Evolutionary conservation across 1,140 invertebrate species (phyloP).

Genomic region (Dysdera silvatica): DNA sequence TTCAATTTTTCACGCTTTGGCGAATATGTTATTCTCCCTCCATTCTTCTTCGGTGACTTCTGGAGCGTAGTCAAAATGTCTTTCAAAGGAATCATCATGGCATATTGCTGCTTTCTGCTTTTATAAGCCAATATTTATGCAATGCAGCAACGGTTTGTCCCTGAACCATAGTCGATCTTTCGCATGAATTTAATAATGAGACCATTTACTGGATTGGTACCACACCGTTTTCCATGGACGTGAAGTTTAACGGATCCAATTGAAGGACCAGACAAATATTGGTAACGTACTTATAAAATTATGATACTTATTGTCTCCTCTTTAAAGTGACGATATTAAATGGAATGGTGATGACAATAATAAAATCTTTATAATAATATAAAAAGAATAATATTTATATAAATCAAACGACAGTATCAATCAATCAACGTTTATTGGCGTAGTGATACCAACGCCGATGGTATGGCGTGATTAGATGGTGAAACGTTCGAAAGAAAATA

Average conservation of each 20-base stretch:
- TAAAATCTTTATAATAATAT: no score
- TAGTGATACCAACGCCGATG: no score
- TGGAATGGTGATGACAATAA: no score
- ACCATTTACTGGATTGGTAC: slow-evolving; percentile 28
- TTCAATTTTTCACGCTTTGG: no score
- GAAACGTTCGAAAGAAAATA: no score
- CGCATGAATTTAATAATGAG: slow-evolving; percentile 15
- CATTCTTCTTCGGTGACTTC: no score
- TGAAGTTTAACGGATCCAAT: slow-evolving; percentile 14
- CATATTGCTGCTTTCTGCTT: neutral
- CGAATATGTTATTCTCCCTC: no score
- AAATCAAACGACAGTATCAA: no score
- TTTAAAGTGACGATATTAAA: neutral
- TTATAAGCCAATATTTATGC: neutral
- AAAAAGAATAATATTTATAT: no score
- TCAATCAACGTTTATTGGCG: no score
- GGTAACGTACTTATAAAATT: neutral
- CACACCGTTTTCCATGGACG: slow-evolving; percentile 2
- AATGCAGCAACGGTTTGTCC: neutral
- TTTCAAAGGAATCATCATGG: slow-evolving; percentile 3
- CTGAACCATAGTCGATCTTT: slow-evolving; percentile 15
- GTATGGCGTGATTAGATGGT: no score
- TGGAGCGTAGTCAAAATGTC: no score
- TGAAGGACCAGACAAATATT: neutral
- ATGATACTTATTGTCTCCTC: neutral